A percentile compares a stretch with the other conserved stretches of the same genome.
phyloP scores from a whole-genome alignment of 1,140 invertebrate genomes.

The Hesperophylax magnus region DNA sequence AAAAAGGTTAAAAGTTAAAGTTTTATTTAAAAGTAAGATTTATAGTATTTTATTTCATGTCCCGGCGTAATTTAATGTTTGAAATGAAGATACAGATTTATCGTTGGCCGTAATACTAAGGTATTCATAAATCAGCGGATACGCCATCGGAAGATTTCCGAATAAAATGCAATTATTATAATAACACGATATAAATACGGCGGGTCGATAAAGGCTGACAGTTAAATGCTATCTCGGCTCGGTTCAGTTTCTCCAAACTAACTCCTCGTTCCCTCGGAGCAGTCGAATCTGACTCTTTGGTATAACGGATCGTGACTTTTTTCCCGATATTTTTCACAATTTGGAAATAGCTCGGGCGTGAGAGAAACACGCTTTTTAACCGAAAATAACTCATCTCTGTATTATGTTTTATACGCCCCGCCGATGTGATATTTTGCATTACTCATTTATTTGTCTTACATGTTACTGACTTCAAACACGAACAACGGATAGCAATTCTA shows the following conservation, averaged over 20 bases:
- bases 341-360: conserved; percentile 17
- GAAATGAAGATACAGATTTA: conserved; percentile 40
- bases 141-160: conserved; percentile 22
- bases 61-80: conserved; percentile 39
- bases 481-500: conserved; percentile 35
- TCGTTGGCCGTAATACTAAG: conserved; percentile 27
- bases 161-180: conserved; percentile 45
- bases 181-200: conserved; percentile 41
- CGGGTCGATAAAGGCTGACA: conserved; percentile 38
- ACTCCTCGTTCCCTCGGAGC: neutral
- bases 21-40: conserved; percentile 39
- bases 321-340: conserved; percentile 39
- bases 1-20: conserved; percentile 39
- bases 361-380: neutral
- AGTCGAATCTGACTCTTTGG: neutral
- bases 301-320: conserved; percentile 23
- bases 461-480: conserved; percentile 38
- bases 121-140: conserved; percentile 41
- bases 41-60: conserved; percentile 39
- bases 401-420: neutral
- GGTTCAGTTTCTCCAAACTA: neutral
- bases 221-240: conserved; percentile 32
- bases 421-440: conserved; percentile 34
- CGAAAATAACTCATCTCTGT: conserved; percentile 31
- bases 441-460: conserved; percentile 35